Base-by-base conservation (phyloP, 35 echinoderm and acorn worm genomes). In the Ptychodera flava region DNA sequence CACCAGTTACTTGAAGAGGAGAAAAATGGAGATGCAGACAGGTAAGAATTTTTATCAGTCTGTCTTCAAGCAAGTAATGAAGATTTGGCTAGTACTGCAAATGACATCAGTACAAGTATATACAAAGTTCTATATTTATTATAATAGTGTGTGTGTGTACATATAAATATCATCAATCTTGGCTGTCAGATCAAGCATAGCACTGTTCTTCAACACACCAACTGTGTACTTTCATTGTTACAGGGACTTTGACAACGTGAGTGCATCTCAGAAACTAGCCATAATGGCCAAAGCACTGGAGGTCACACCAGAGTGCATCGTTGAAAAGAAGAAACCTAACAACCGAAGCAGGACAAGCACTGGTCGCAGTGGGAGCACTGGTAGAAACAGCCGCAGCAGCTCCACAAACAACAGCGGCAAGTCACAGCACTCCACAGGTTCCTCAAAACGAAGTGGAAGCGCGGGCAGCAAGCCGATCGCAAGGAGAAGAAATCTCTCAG, bases 1-100 rank as follows among this genome's bases (percentile, higher is more conserved):
- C 91, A 95, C 28, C 80, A 95, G 36, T 79, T 91, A 27, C 87
- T 92, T 0, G 77, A 92, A 34, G 93, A 95, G n/a, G 93, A 95
- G 30, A 86, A 86, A 78, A 84, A 94, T 37, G 86, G 82, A 22
- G 79, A 64, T 64, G 22, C n/a, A n/a, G n/a, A n/a, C n/a, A n/a
- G n/a, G n/a, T n/a, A n/a, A n/a, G n/a, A n/a, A n/a, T n/a, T n/a
- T n/a, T n/a, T n/a, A n/a, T n/a, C n/a, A n/a, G n/a, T n/a, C n/a
- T n/a, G n/a, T n/a, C n/a, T n/a, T n/a, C n/a, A n/a, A n/a, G n/a
- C n/a, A n/a, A n/a, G n/a, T n/a, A n/a, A n/a, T n/a, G n/a, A n/a
- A n/a, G n/a, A n/a, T n/a, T n/a, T n/a, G n/a, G n/a, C n/a, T n/a
- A n/a, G n/a, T n/a, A n/a, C n/a, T n/a, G n/a, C n/a, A n/a, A n/a